Evolutionary conservation across 2,113 vertebrate genomes (phyloP).

Genomic region (Rhegmatorhina hoffmannsi): DNA sequence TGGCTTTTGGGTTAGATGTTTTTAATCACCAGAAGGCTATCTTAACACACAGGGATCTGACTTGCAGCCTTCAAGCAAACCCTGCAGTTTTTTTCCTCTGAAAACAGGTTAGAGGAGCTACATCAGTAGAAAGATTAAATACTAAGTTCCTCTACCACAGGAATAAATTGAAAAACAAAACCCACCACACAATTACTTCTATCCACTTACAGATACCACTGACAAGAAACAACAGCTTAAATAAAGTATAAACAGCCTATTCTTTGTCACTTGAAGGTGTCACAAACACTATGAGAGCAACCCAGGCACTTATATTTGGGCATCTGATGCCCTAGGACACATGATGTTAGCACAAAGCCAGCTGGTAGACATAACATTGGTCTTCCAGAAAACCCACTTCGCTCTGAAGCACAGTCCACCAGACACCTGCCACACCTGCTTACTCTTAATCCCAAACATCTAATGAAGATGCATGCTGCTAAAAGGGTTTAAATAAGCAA

Average conservation of each 20-base stretch:
- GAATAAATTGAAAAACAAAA: background rate
- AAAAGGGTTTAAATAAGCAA: background rate
- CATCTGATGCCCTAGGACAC: background rate
- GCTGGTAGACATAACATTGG: background rate
- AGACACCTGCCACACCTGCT: background rate
- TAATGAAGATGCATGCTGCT: background rate
- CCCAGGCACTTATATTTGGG: background rate
- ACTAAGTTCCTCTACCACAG: background rate
- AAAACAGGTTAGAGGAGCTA: background rate
- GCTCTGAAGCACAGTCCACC: fast-evolving
- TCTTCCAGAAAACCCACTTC: background rate
- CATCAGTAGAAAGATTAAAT: background rate
- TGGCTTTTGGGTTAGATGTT: background rate
- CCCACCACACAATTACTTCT: background rate
- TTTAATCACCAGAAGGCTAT: background rate
- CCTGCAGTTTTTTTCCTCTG: background rate
- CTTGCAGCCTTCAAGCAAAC: background rate
- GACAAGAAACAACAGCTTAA: background rate
- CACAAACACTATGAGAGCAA: background rate
- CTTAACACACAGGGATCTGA: background rate
- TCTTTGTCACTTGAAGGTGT: background rate
- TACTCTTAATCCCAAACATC: background rate
- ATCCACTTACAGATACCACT: background rate
- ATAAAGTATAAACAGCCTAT: background rate
- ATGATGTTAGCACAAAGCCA: background rate